Conservation (phyloP, 2,113 vertebrate genomes). For the Ceuthmochares aereus region DNA sequence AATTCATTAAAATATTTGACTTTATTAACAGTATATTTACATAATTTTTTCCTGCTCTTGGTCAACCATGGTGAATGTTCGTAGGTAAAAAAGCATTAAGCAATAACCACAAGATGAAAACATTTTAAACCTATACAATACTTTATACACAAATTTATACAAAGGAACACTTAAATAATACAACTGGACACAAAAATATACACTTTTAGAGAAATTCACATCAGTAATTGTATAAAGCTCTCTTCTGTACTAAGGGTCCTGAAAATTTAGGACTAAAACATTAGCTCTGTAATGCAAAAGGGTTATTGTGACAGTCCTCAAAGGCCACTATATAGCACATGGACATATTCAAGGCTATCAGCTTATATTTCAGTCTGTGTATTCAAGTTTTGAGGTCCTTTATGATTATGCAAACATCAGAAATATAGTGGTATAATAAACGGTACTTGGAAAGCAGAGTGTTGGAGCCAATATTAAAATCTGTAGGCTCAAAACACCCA, state of each 20-base stretch:
- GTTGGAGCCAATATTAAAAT: constrained; percentile 58
- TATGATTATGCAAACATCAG: constrained; percentile 68
- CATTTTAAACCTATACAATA: constrained; percentile 85
- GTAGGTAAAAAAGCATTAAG: constrained; percentile 82
- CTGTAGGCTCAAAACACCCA: constrained; percentile 53
- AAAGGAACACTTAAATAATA: constrained; percentile 88
- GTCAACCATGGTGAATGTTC: constrained; percentile 79
- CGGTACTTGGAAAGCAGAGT: constrained; percentile 53
- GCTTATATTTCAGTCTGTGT: constrained; percentile 73
- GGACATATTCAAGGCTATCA: constrained; percentile 77
- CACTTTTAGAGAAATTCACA: constrained; percentile 87
- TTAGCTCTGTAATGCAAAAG: constrained; percentile 78
- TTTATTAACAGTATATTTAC: constrained; percentile 88
- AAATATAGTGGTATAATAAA: constrained; percentile 76
- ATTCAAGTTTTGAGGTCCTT: constrained; percentile 83
- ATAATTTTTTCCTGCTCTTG: constrained; percentile 74
- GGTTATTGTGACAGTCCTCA: constrained; percentile 79
- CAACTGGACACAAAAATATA: constrained; percentile 88
- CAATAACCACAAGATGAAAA: constrained; percentile 84
- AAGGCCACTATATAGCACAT: constrained; percentile 81
- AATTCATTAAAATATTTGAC: constrained; percentile 88
- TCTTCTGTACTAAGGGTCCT: constrained; percentile 79
- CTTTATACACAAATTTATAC: constrained; percentile 85
- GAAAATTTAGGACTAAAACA: constrained; percentile 81
- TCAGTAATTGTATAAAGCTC: constrained; percentile 86